Percentiles rank a stretch among this genome's conserved stretches.
Conservation (phyloP, 35 echinoderm and acorn worm species). For the Hemicentrotus pulcherrimus region DNA sequence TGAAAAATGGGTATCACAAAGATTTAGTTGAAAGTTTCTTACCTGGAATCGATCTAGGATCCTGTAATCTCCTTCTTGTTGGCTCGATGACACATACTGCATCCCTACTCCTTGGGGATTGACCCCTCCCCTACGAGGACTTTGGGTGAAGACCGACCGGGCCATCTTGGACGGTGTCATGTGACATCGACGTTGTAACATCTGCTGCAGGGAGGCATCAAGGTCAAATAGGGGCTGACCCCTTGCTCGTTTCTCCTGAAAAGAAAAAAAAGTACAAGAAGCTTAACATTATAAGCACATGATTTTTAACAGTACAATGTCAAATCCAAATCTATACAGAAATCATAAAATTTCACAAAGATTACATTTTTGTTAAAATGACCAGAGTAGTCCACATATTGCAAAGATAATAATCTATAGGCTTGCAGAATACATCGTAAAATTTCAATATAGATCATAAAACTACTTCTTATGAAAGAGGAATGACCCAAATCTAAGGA, state of each 20-base stretch:
- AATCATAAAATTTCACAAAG: too few relatives aligned
- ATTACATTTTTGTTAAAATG: too few relatives aligned
- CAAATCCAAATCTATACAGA: too few relatives aligned
- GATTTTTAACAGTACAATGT: neutral
- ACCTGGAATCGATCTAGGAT: slow-evolving; percentile 95
- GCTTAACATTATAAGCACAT: too few relatives aligned
- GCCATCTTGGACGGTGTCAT: slow-evolving; percentile 67
- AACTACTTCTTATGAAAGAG: too few relatives aligned
- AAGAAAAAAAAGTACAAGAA: neutral
- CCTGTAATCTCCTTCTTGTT: slow-evolving; percentile 71
- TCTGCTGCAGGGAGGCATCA: slow-evolving; percentile 73
- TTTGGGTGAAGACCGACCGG: slow-evolving; percentile 52
- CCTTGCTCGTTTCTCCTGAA: slow-evolving; percentile 85
- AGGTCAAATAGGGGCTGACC: slow-evolving; percentile 89
- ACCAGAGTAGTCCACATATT: too few relatives aligned
- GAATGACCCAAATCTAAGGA: too few relatives aligned
- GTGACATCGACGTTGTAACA: slow-evolving; percentile 50
- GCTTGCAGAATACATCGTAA: too few relatives aligned
- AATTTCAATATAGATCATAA: too few relatives aligned
- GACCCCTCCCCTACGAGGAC: slow-evolving; percentile 58
- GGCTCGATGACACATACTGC: slow-evolving; percentile 46
- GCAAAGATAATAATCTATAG: too few relatives aligned
- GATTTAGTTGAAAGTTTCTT: neutral
- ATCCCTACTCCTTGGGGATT: slow-evolving; percentile 24
- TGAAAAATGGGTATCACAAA: neutral